Percentiles rank a stretch among this genome's conserved stretches.
Evolutionary conservation across 2,888 invertebrate species (phyloP).

Genomic region (Yponomeuta evonymella): DNA sequence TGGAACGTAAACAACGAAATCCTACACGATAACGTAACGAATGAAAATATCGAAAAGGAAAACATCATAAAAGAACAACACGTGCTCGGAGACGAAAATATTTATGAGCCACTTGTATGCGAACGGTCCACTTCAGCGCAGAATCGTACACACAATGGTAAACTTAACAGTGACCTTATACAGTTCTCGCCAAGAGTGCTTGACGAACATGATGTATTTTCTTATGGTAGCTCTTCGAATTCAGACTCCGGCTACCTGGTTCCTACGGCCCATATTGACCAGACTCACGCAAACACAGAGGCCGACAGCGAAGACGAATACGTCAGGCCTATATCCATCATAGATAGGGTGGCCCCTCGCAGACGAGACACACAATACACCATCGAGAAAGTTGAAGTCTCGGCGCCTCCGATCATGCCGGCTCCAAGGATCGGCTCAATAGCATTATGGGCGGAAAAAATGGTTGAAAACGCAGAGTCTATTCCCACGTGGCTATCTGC

Average conservation of each 20-base stretch:
- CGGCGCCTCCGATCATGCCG: conserved; percentile 66
- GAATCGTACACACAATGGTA: conserved; percentile 22
- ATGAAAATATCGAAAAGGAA: conserved; percentile 35
- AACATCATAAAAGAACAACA: conserved; percentile 14
- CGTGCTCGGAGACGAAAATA: conserved; percentile 31
- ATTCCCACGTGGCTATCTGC: conserved; percentile 71
- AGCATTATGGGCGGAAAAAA: conserved; percentile 65
- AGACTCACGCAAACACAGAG: conserved; percentile 28
- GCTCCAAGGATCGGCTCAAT: conserved; percentile 60
- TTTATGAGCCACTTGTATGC: conserved; percentile 43
- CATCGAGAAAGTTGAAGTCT: conserved; percentile 59
- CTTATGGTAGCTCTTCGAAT: conserved; percentile 38
- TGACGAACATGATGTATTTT: conserved; percentile 36
- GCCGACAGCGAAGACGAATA: conserved; percentile 60
- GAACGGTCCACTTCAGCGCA: conserved; percentile 20
- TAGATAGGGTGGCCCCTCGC: conserved; percentile 56
- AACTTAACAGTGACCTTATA: conserved; percentile 51
- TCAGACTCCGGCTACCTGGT: conserved; percentile 47
- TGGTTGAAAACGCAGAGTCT: conserved; percentile 74
- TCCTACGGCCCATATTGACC: conserved; percentile 22
- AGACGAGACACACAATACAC: conserved; percentile 42
- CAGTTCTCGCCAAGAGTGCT: conserved; percentile 52
- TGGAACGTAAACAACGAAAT: conserved; percentile 70
- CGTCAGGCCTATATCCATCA: conserved; percentile 52
- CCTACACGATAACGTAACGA: conserved; percentile 36